These are phyloP conservation scores for Toxonevra muliebris DNA, from an alignment of 2,888 invertebrate species.

Conservation along the genomic window DNA sequence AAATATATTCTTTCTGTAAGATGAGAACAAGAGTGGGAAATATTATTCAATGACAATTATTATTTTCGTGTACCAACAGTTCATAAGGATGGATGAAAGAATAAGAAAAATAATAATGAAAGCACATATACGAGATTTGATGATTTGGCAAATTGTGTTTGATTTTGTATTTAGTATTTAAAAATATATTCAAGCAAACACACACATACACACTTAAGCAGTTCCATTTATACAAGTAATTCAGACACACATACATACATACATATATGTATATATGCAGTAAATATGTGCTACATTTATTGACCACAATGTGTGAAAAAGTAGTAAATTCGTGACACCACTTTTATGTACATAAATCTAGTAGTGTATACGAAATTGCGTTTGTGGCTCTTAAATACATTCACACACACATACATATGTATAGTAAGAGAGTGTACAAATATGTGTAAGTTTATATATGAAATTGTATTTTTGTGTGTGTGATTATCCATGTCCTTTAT, in stretches of 20 bases:
- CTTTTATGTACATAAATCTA: not conserved
- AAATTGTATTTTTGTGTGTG: not conserved
- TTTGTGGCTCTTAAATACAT: not conserved
- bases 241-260: not conserved
- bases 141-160: too few relatives aligned
- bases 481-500: not conserved
- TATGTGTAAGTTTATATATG: not conserved
- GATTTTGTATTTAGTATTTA: too few relatives aligned
- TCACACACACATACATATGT: slow-evolving; percentile 8
- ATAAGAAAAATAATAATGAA: too few relatives aligned
- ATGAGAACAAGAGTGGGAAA: too few relatives aligned
- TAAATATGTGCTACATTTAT: not conserved
- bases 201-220: too few relatives aligned
- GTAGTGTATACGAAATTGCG: not conserved
- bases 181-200: too few relatives aligned
- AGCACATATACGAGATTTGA: too few relatives aligned
- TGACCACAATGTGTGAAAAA: slow-evolving; percentile 11
- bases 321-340: slow-evolving; percentile 1
- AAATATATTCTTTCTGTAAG: too few relatives aligned
- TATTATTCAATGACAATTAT: too few relatives aligned
- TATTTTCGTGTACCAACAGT: too few relatives aligned
- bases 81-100: too few relatives aligned
- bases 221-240: too few relatives aligned
- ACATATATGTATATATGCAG: not conserved
- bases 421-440: slow-evolving; percentile 1